These are phyloP conservation scores for Porites australiensis DNA, from an alignment of 64 coral and sea anemone species.

Conservation along the genomic window DNA sequence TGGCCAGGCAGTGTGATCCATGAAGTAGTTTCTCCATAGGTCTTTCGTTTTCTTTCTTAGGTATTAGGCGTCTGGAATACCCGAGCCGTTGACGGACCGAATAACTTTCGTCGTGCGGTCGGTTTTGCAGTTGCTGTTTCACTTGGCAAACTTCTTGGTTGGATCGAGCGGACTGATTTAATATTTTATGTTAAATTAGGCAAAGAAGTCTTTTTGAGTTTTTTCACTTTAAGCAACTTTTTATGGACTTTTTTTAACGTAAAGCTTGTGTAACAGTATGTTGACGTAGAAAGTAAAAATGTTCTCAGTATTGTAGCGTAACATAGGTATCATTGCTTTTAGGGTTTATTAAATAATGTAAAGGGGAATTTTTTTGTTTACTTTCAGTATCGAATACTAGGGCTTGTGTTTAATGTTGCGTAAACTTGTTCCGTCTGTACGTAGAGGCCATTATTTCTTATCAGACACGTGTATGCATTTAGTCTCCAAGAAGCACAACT, in stretches of 20 bases:
- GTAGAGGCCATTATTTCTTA: too few relatives aligned
- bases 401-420: not conserved
- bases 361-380: not conserved
- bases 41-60: conserved; percentile 49
- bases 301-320: not conserved
- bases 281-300: too few relatives aligned
- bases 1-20: not conserved
- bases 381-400: not conserved
- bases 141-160: not conserved
- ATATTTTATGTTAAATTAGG: conserved; percentile 9
- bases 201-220: not conserved
- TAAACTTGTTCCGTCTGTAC: too few relatives aligned
- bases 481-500: too few relatives aligned
- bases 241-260: not conserved
- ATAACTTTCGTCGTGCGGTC: conserved; percentile 43
- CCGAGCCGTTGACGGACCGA: conserved; percentile 42
- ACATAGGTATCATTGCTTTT: not conserved
- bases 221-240: conserved; percentile 9
- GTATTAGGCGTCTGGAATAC: conserved; percentile 52
- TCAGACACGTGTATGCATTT: not conserved
- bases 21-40: conserved; percentile 43
- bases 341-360: not conserved
- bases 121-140: conserved; percentile 29
- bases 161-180: not conserved
- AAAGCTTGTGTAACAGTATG: not conserved